These are phyloP conservation scores for Pagetopsis macropterus DNA, from an alignment of 2,797 vertebrate genomes.

Conservation along the genomic window DNA sequence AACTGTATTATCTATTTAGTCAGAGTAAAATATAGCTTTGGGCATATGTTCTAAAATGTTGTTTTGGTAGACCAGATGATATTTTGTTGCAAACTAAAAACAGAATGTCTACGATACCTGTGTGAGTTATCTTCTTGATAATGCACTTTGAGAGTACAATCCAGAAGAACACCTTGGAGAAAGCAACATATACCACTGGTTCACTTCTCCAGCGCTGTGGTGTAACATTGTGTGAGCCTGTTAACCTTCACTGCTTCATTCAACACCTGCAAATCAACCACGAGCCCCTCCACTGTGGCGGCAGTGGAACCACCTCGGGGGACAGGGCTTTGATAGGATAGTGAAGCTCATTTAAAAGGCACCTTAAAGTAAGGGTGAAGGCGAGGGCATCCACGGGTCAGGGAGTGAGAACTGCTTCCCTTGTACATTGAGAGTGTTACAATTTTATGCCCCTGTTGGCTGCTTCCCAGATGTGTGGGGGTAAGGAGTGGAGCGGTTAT, in stretches of 20 bases:
- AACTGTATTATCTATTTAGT: no score
- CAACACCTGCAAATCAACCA: conserved; percentile 41
- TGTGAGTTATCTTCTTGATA: conserved; percentile 15
- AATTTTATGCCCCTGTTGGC: conserved; percentile 52
- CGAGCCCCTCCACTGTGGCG: conserved; percentile 42
- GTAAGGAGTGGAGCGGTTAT: conserved; percentile 27
- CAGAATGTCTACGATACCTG: neutral
- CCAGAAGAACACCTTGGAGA: conserved; percentile 18
- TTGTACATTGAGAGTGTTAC: conserved; percentile 50
- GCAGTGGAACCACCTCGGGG: conserved; percentile 46
- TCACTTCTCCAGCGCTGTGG: conserved; percentile 14
- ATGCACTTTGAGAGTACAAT: conserved; percentile 7
- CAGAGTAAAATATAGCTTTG: no score
- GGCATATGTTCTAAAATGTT: no score
- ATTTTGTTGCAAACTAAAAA: conserved; percentile 8
- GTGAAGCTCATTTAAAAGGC: conserved; percentile 60
- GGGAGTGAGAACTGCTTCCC: conserved; percentile 52
- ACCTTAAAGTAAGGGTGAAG: conserved; percentile 58
- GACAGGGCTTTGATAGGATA: conserved; percentile 47
- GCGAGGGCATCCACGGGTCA: conserved; percentile 61
- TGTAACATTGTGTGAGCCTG: conserved; percentile 32
- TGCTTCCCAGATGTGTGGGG: conserved; percentile 43
- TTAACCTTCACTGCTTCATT: conserved; percentile 41
- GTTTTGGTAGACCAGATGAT: neutral
- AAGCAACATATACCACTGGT: conserved; percentile 3